Conservation (phyloP, 2,797 vertebrate species). For the Spheniscus humboldti region DNA sequence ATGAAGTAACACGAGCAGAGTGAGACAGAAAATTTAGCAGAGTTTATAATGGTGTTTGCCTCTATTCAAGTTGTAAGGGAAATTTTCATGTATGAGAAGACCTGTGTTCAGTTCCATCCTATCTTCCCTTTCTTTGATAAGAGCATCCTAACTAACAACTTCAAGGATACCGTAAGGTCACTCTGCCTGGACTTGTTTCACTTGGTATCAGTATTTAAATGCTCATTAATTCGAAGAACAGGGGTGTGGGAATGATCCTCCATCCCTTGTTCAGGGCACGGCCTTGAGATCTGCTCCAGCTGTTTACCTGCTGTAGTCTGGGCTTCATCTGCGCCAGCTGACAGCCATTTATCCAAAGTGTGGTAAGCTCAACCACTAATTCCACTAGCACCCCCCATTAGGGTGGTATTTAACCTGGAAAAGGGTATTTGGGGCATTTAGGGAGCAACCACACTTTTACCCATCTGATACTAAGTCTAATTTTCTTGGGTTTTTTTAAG, state of each 20-base stretch:
- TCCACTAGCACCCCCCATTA: not conserved
- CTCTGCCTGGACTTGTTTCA: not conserved
- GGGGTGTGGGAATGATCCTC: not conserved
- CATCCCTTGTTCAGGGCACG: not conserved
- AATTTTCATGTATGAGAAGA: not conserved
- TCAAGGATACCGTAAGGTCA: not conserved
- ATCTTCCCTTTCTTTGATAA: not conserved
- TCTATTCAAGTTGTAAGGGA: not conserved
- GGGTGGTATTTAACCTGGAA: not conserved
- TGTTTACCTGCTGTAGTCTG: not conserved
- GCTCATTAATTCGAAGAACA: not conserved
- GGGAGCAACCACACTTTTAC: not conserved
- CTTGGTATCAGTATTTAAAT: not conserved
- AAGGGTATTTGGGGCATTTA: not conserved
- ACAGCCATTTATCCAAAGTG: not conserved
- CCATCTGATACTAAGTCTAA: not conserved
- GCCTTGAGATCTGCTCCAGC: not conserved
- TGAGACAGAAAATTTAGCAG: not conserved
- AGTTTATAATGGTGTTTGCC: not conserved
- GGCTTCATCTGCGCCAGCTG: not conserved
- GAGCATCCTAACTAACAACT: not conserved
- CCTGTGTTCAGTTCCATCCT: not conserved
- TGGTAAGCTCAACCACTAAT: not conserved
- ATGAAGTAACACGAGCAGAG: not conserved
- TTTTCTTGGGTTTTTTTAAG: not conserved